These are phyloP conservation scores for Mormyrus iriodes DNA, from an alignment of 2,113 vertebrate species.

Conservation along the genomic window DNA sequence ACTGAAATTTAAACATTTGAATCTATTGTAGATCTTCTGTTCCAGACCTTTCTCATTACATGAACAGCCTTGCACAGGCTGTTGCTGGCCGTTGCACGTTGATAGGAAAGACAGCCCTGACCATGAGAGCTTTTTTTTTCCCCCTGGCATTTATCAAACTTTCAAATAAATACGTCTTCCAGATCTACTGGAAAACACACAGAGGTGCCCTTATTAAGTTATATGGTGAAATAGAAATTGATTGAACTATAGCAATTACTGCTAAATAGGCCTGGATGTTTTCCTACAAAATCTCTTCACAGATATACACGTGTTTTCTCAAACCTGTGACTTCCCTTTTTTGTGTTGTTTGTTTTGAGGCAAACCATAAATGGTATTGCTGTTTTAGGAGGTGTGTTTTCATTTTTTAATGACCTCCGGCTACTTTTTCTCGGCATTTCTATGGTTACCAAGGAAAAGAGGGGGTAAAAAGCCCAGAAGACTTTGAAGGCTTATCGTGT, in stretches of 20 bases:
- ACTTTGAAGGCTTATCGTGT: background rate
- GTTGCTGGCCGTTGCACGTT: background rate
- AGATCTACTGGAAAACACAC: background rate
- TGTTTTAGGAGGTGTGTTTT: conserved; percentile 20
- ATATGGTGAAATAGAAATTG: background rate
- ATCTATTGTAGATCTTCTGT: background rate
- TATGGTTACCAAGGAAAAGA: background rate
- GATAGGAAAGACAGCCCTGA: background rate
- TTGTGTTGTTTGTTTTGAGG: background rate
- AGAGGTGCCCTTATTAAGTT: background rate
- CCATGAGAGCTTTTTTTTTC: background rate
- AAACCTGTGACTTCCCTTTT: background rate
- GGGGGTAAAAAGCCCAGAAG: background rate
- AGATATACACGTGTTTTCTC: background rate
- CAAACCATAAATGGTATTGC: background rate
- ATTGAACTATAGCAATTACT: background rate
- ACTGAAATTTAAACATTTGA: background rate
- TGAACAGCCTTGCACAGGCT: background rate
- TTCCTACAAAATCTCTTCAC: background rate
- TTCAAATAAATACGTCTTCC: background rate
- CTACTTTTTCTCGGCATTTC: conserved; percentile 15
- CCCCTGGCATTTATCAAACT: background rate
- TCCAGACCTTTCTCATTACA: background rate
- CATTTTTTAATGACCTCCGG: conserved; percentile 32
- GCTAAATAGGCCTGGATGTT: background rate